Conservation (phyloP, 2,113 vertebrate genomes). For the Acrocephalus arundinaceus region DNA sequence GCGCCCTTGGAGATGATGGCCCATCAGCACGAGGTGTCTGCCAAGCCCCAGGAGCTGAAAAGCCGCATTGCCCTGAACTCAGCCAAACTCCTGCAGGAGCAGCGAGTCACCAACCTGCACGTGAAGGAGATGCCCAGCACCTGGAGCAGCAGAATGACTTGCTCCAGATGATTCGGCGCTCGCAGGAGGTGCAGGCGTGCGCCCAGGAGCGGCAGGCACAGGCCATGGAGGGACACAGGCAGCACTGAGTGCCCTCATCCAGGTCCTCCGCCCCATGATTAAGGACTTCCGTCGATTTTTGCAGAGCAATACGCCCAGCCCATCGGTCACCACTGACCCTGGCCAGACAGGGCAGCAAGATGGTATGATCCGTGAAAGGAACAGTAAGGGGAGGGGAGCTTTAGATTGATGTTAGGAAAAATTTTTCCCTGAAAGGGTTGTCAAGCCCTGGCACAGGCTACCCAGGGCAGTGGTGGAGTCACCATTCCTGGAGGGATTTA, state of each 20-base stretch:
- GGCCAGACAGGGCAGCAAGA: slow-evolving; percentile 71
- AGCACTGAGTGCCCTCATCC: slow-evolving; percentile 88
- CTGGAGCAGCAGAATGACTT: slow-evolving; percentile 94
- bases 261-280: slow-evolving; percentile 90
- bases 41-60: slow-evolving; percentile 93
- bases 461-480: background rate
- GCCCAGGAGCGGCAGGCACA: slow-evolving; percentile 95
- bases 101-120: slow-evolving; percentile 92
- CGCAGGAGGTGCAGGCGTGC: slow-evolving; percentile 92
- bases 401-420: background rate
- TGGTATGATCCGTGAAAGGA: slow-evolving; percentile 67
- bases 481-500: background rate
- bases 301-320: slow-evolving; percentile 77
- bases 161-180: slow-evolving; percentile 93
- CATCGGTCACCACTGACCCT: slow-evolving; percentile 31
- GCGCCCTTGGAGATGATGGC: slow-evolving; percentile 86
- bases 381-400: background rate
- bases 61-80: slow-evolving; percentile 96
- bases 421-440: background rate
- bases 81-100: slow-evolving; percentile 93
- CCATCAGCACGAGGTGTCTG: slow-evolving; percentile 76
- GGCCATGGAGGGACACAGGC: slow-evolving; percentile 95
- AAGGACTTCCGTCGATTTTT: slow-evolving; percentile 93
- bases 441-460: background rate
- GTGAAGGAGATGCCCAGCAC: slow-evolving; percentile 96